A percentile compares a stretch with the other conserved stretches of the same genome.
These are phyloP conservation scores for Whitmania pigra DNA, from an alignment of 1,140 invertebrate species.

Conservation along the genomic window DNA sequence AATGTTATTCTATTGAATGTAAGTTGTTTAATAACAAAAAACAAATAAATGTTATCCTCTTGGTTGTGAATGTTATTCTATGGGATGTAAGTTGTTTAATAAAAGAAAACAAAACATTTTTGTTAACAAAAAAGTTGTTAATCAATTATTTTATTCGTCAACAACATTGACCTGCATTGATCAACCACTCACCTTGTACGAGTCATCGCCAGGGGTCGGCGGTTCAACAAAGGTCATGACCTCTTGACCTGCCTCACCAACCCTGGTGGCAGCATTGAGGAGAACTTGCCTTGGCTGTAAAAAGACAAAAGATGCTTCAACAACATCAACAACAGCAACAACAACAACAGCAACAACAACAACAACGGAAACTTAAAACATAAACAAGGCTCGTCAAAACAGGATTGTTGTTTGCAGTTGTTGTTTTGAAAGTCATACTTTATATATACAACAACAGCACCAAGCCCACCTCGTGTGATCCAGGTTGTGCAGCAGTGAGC, in stretches of 20 bases:
- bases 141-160: not conserved
- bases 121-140: too few relatives aligned
- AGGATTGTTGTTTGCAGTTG: too few relatives aligned
- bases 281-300: slow-evolving; percentile 72
- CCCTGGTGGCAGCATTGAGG: slow-evolving; percentile 78
- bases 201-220: slow-evolving; percentile 45
- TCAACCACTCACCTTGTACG: slow-evolving; percentile 68
- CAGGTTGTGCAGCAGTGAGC: slow-evolving; percentile 81
- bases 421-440: too few relatives aligned
- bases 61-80: too few relatives aligned
- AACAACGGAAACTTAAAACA: not conserved
- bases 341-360: not conserved
- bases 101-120: too few relatives aligned
- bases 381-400: too few relatives aligned
- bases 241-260: slow-evolving; percentile 86
- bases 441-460: not conserved
- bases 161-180: slow-evolving; percentile 42
- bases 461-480: slow-evolving; percentile 64
- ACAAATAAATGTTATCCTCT: too few relatives aligned
- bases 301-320: slow-evolving; percentile 29
- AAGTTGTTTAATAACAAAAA: too few relatives aligned
- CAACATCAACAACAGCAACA: not conserved
- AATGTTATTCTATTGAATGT: too few relatives aligned
- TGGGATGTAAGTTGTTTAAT: too few relatives aligned
- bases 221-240: slow-evolving; percentile 51